Evolutionary conservation across 2,113 vertebrate genomes (phyloP).

Genomic region (Acanthochromis polyacanthus): DNA sequence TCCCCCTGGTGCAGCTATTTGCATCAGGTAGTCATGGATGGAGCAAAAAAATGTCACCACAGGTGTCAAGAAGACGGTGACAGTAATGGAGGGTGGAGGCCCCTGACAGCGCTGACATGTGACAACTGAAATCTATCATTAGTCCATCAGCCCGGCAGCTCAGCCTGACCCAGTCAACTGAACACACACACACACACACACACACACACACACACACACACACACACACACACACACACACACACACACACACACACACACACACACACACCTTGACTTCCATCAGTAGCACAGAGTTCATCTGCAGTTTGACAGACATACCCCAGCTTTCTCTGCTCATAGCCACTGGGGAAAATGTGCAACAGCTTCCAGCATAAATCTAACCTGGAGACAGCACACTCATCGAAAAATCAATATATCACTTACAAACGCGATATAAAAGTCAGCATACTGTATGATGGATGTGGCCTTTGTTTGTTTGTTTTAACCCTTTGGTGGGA

Average conservation of each 20-base stretch:
- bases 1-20: constrained; percentile 64
- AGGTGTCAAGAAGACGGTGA: constrained; percentile 60
- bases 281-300: constrained; percentile 63
- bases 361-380: constrained; percentile 43
- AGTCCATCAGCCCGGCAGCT: constrained; percentile 8
- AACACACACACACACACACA: constrained; percentile 14
- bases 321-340: constrained; percentile 36
- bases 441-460: background rate
- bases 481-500: background rate
- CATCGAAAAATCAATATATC: constrained; percentile 21
- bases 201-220: too few species aligned
- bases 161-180: constrained; percentile 24
- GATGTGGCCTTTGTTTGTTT: background rate
- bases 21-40: constrained; percentile 52
- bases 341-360: constrained; percentile 43
- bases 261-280: constrained; percentile 16
- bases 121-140: constrained; percentile 28
- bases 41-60: constrained; percentile 41
- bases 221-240: too few species aligned
- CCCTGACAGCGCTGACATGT: background rate
- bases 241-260: too few species aligned
- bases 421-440: background rate
- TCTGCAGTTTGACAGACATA: constrained; percentile 66
- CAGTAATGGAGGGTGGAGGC: constrained; percentile 45
- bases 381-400: constrained; percentile 11